Percentiles rank a stretch among this genome's conserved stretches.
Evolutionary conservation across 2,888 invertebrate genomes (phyloP).

Genomic region (Sphaerophoria taeniata): DNA sequence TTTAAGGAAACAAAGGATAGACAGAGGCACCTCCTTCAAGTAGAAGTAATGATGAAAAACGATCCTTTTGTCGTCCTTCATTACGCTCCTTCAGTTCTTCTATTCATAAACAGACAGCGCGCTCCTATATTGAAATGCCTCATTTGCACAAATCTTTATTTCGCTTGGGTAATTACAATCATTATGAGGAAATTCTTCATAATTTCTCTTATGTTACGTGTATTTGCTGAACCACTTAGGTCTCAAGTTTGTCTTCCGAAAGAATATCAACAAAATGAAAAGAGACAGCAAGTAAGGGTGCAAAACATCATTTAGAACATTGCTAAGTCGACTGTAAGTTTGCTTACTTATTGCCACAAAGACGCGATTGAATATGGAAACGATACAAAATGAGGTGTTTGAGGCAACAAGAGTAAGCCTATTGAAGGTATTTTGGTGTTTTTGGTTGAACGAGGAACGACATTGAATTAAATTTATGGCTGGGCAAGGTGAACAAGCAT

Average conservation of each 20-base stretch:
- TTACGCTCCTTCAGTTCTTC: background rate
- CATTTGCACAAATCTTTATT: conserved; percentile 56
- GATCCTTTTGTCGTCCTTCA: conserved; percentile 3
- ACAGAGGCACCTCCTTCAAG: background rate
- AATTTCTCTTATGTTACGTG: conserved; percentile 66
- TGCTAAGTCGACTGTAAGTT: conserved; percentile 50
- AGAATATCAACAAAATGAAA: background rate
- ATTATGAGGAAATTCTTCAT: conserved; percentile 69
- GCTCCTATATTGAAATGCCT: conserved; percentile 28
- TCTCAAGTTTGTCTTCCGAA: background rate
- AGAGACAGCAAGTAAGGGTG: conserved; percentile 16
- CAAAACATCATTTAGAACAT: conserved; percentile 21
- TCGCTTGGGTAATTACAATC: conserved; percentile 60
- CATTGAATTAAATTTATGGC: too few species aligned
- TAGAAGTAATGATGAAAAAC: conserved; percentile 21
- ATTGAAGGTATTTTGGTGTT: conserved; percentile 28
- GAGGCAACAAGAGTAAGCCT: conserved; percentile 16
- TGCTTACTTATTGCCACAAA: conserved; percentile 34
- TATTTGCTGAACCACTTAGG: conserved; percentile 3
- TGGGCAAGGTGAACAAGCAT: too few species aligned
- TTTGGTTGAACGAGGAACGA: background rate
- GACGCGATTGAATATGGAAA: conserved; percentile 38
- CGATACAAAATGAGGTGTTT: conserved; percentile 47
- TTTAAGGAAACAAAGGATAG: conserved; percentile 2
- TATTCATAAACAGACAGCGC: background rate